A percentile compares a stretch with the other conserved stretches of the same genome.
Evolutionary conservation across 2,113 vertebrate species (phyloP).

Genomic region (Salvelinus alpinus): DNA sequence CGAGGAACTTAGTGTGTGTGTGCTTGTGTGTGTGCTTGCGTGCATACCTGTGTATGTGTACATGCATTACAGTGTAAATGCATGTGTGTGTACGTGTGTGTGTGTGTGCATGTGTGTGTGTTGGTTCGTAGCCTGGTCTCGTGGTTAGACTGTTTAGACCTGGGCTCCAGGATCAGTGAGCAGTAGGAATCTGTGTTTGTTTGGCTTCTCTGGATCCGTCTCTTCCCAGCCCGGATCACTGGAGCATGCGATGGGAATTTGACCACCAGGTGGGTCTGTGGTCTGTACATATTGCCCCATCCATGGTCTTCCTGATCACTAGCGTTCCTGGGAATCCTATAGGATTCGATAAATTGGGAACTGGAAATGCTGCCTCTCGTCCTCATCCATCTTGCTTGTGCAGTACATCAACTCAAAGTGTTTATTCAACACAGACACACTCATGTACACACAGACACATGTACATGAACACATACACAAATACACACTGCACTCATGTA

Average conservation of each 20-base stretch:
- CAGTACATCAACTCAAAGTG: not conserved
- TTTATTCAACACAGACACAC: not conserved
- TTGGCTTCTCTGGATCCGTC: slow-evolving; percentile 9
- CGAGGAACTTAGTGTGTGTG: not conserved
- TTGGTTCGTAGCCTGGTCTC: not conserved
- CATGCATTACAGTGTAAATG: not conserved
- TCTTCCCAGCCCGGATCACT: not conserved
- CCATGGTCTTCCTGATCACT: not conserved
- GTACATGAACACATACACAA: not conserved
- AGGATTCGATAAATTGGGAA: not conserved
- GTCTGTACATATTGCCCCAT: not conserved
- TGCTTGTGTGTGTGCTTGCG: not conserved
- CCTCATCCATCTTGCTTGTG: not conserved
- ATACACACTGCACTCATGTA: not conserved
- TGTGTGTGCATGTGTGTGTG: not conserved
- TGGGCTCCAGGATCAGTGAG: slow-evolving; percentile 3
- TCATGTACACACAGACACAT: not conserved
- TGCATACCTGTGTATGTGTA: not conserved
- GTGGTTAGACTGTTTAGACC: not conserved
- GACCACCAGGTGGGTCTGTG: not conserved
- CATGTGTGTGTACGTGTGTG: not conserved
- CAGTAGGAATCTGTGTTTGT: slow-evolving; percentile 18
- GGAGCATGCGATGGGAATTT: not conserved
- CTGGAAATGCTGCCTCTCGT: not conserved
- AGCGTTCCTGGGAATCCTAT: not conserved